phyloP scores from a whole-genome alignment of 64 coral and sea anemone genomes.

The Dendronephthya gigantea region DNA sequence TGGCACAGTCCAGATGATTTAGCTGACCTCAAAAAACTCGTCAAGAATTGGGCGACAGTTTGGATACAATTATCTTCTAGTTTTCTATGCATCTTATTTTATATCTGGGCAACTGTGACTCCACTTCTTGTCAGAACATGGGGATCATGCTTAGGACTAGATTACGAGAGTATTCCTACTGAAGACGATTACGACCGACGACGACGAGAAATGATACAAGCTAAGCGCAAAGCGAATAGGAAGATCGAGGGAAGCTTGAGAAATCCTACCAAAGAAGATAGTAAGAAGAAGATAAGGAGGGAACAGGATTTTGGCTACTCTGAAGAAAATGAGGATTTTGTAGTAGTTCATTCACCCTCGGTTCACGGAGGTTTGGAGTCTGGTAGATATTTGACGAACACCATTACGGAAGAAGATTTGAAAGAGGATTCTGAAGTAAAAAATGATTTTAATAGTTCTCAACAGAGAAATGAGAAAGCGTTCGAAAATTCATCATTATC shows the following conservation, averaged over 20 bases:
- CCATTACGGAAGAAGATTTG: neutral
- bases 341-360: neutral
- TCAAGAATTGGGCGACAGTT: conserved; percentile 5
- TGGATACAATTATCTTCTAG: conserved; percentile 10
- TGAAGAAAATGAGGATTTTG: neutral
- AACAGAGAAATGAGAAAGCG: neutral
- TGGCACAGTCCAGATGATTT: conserved; percentile 60
- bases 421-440: neutral
- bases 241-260: neutral
- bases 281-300: neutral
- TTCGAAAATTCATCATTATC: neutral
- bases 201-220: neutral
- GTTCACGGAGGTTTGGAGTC: too few relatives aligned
- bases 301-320: neutral
- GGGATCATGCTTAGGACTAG: conserved; percentile 7
- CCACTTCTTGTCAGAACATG: neutral
- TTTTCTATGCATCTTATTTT: neutral
- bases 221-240: neutral
- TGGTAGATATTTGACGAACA: neutral
- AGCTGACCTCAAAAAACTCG: neutral
- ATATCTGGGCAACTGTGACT: conserved; percentile 10
- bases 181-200: neutral
- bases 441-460: neutral
- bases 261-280: neutral
- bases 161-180: neutral